These are phyloP conservation scores for Agrotis exclamationis DNA, from an alignment of 2,888 invertebrate species.

Conservation along the genomic window DNA sequence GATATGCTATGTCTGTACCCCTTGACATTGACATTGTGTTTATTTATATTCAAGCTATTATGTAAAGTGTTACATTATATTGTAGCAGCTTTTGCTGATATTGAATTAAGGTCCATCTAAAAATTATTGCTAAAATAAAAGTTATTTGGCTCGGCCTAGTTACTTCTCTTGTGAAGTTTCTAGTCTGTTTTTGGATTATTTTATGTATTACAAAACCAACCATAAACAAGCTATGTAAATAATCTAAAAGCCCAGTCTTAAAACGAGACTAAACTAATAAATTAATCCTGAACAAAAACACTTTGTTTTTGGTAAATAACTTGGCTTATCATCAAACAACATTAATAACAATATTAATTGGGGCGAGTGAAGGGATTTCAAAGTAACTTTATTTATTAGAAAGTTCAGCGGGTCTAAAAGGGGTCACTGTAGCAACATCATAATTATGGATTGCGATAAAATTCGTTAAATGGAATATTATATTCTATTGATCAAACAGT, in stretches of 20 bases:
- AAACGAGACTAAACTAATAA: slow-evolving; percentile 11
- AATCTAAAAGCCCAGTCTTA: neutral
- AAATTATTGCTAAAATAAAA: neutral
- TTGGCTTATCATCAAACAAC: neutral
- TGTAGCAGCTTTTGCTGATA: neutral
- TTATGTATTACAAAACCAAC: neutral
- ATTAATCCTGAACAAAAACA: slow-evolving; percentile 18
- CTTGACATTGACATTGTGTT: slow-evolving; percentile 20
- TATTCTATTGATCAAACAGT: no score
- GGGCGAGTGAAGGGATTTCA: neutral
- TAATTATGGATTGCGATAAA: no score
- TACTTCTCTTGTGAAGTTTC: neutral
- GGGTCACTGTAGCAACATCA: no score
- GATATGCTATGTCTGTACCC: neutral
- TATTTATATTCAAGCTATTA: slow-evolving; percentile 15
- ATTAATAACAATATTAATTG: slow-evolving; percentile 8
- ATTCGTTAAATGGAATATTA: no score
- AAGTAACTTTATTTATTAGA: neutral
- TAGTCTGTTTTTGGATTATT: neutral
- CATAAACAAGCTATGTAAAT: neutral
- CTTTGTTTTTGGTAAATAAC: slow-evolving; percentile 10
- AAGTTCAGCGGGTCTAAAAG: no score
- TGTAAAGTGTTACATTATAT: neutral
- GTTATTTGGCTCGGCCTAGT: neutral
- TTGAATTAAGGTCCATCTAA: neutral